Evolutionary conservation across 2,113 vertebrate genomes (phyloP).

Genomic region (Psilopsiagon aymara): DNA sequence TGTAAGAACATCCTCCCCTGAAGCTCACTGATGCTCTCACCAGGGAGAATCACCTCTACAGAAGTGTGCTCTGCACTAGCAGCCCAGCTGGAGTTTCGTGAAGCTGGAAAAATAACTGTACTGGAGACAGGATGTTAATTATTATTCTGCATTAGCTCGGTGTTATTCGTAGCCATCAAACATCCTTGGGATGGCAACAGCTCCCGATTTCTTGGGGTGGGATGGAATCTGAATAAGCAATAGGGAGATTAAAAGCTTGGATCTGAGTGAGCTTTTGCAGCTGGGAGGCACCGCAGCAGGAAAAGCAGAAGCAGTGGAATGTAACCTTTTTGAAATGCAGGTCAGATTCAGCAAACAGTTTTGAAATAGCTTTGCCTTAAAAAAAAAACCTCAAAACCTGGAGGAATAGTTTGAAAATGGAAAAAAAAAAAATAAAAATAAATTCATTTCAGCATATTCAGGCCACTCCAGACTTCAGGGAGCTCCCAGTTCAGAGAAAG

Average conservation of each 20-base stretch:
- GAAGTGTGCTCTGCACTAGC: neutral
- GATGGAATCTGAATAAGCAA: neutral
- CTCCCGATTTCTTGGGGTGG: neutral
- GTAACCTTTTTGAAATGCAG: neutral
- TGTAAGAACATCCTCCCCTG: neutral
- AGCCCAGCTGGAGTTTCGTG: neutral
- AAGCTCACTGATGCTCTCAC: rapidly evolving
- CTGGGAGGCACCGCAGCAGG: neutral
- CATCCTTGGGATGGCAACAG: neutral
- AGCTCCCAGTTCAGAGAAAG: constrained; percentile 19
- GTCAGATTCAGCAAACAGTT: neutral
- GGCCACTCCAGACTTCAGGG: neutral
- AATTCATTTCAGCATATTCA: neutral
- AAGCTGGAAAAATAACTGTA: neutral
- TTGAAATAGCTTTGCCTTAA: neutral
- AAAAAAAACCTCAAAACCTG: neutral
- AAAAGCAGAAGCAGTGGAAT: neutral
- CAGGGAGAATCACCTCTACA: rapidly evolving
- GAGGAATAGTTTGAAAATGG: neutral
- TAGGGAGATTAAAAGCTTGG: neutral
- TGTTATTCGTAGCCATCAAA: neutral
- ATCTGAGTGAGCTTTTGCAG: neutral
- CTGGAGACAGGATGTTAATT: neutral
- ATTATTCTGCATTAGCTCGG: neutral
- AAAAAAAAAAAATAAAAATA: neutral